Percentiles rank a stretch among this genome's conserved stretches.
These are phyloP conservation scores for Troides aeacus DNA, from an alignment of 2,888 invertebrate genomes.

Conservation along the genomic window DNA sequence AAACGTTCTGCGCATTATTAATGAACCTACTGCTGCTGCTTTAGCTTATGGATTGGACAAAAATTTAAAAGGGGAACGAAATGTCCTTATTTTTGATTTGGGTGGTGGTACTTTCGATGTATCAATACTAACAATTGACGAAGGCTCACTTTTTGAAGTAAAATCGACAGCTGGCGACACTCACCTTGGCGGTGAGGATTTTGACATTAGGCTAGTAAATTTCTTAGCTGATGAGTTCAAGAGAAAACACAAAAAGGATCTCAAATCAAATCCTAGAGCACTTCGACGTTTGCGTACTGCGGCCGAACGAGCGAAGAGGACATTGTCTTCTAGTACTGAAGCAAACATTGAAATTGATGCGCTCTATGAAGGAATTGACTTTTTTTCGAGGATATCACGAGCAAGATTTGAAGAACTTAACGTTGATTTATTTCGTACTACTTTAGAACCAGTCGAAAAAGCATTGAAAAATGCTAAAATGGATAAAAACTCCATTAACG, in stretches of 20 bases:
- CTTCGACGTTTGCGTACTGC: conserved; percentile 85
- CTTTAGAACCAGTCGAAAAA: conserved; percentile 88
- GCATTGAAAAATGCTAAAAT: conserved; percentile 88
- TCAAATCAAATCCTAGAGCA: conserved; percentile 82
- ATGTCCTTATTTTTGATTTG: conserved; percentile 83
- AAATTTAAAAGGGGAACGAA: conserved; percentile 81
- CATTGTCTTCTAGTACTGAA: conserved; percentile 87
- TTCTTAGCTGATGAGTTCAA: conserved; percentile 86
- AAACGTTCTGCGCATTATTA: conserved; percentile 89
- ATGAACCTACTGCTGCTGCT: conserved; percentile 89
- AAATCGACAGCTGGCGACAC: conserved; percentile 92
- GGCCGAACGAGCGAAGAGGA: conserved; percentile 88
- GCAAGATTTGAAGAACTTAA: conserved; percentile 89
- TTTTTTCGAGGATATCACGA: conserved; percentile 83
- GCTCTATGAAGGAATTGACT: conserved; percentile 85
- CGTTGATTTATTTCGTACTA: conserved; percentile 84
- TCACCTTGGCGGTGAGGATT: conserved; percentile 90
- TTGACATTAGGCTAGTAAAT: conserved; percentile 82
- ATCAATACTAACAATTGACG: conserved; percentile 89
- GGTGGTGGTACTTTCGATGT: conserved; percentile 89
- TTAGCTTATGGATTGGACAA: conserved; percentile 85
- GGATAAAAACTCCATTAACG: conserved; percentile 86
- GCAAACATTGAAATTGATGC: conserved; percentile 88
- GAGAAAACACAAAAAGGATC: conserved; percentile 84
- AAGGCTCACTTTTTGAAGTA: conserved; percentile 88